Base-by-base conservation (phyloP, 1,140 invertebrate genomes). In the Helicoverpa armigera region DNA sequence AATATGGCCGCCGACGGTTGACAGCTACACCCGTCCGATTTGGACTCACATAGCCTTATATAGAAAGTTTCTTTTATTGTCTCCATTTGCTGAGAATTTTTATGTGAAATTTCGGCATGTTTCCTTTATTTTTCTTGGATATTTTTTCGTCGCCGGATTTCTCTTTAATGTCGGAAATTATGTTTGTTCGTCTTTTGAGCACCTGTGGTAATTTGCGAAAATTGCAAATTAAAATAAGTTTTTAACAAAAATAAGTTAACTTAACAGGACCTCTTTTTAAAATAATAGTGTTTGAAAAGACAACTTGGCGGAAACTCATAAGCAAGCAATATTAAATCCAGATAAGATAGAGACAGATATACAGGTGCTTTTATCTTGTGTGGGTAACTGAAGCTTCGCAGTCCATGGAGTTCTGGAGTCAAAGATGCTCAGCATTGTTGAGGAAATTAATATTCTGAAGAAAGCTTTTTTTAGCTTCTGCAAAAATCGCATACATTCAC, bases 11-110 rank as follows among this genome's bases (percentile, higher is more conserved):
- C 76, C 74, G 43, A 53, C 80, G 70, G 82, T 65, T 89, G 90
- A 90, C 88, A 85, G 88, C 82, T 86, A 86, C 85, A 86, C 83
- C 79, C 86, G 82, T 87, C 82, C 82, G 85, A 76, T 88, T 86
- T 82, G 83, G 83, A 82, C 82, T 82, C 43, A 72, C 75, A 13
- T 35, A 7, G 72, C 77, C 89, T 78, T 89, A 81, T 91, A 90
- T 50, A 88, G 87, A 56, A 23, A 63, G 74, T 77, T 79, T 82
- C 83, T 83, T 87, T 87, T 91, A 92, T 92, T 92, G 91, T 92
- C 85, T 87, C 77, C 87, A 78, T 80, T 78, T 80, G 61, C 48
- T 43, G 51, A 75, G 74, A 53, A 77, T 80, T 83, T 83, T 83
- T 78, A 73, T 79, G 81, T 54, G 70, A 81, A 81, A 81, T 81